Base-by-base conservation (phyloP, 1,140 invertebrate genomes). In the Apis dorsata region DNA sequence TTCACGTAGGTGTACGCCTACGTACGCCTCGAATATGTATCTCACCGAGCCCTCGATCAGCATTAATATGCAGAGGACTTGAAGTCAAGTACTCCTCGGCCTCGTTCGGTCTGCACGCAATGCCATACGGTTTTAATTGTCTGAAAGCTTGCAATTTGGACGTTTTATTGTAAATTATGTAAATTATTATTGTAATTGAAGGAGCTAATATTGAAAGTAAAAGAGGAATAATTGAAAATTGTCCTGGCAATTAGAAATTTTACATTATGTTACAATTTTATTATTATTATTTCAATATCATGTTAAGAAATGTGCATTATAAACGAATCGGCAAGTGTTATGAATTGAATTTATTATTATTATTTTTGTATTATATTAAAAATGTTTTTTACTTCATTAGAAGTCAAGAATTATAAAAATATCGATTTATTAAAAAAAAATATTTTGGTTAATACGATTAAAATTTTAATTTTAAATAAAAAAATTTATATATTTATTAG, bases 1-100 rank as follows among this genome's bases (percentile, higher is more conserved):
- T 70, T 79, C 76, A 62, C 81, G 81, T 82, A 78, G 81, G 81
- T 77, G 81, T 69, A 70, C 81, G 69, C 79, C 79, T 66, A 81
- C 79, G 62, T 75, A 72, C 49, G 24, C 79, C 60, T 19, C 53
- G 63, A 78, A 69, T 78, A 68, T 76, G 60, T 63, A 76, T 76
- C 44, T 53, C 60, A 17, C 17, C 1, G 24, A 28, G 34, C 19
- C 77, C 53, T 68, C 65, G 66, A 71, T 51, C 65, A n/a, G 24
- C 79, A 80, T 80, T 80, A 80, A 80, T 72, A 80, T 80, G 49
- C 79, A 68, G 65, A 73, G 21, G 70, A 80, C 34, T 55, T 73
- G 34, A 63, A 80, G 12, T 62, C 78, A 57, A 79, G 44, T 79
- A 72, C 78, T 34, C 70, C 15, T 57, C 62, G 62, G 62, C 17